Conservation (phyloP, 2,797 vertebrate genomes). For the Phataginus tetradactyla region DNA sequence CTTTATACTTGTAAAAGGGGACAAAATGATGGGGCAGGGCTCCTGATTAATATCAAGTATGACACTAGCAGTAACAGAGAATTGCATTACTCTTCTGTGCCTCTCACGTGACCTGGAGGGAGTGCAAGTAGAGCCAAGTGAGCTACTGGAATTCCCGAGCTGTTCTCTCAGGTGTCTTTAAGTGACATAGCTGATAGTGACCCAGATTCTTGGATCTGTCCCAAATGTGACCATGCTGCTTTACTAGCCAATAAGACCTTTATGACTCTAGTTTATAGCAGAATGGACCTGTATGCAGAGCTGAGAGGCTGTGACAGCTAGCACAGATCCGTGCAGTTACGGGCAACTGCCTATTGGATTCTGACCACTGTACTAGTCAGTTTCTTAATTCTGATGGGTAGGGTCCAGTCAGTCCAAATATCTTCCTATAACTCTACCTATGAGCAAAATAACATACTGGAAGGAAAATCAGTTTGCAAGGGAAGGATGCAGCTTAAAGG, state of each 20-base stretch:
- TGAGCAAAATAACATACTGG: not conserved
- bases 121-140: not conserved
- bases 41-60: not conserved
- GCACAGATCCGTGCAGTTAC: not conserved
- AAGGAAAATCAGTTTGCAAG: not conserved
- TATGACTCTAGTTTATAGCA: not conserved
- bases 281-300: not conserved
- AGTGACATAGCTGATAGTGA: not conserved
- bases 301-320: not conserved
- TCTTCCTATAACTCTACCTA: not conserved
- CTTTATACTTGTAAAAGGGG: slow-evolving; percentile 19
- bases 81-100: not conserved
- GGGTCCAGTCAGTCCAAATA: not conserved
- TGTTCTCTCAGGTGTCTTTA: not conserved
- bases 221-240: not conserved
- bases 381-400: not conserved
- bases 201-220: not conserved
- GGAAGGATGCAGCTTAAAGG: not conserved
- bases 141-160: not conserved
- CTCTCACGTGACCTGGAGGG: not conserved
- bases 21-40: not conserved
- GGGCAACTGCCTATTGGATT: not conserved
- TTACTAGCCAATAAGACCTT: not conserved
- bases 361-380: not conserved
- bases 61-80: not conserved